Evolutionary conservation across 2,113 vertebrate species (phyloP).

Genomic region (Pituophis catenifer): DNA sequence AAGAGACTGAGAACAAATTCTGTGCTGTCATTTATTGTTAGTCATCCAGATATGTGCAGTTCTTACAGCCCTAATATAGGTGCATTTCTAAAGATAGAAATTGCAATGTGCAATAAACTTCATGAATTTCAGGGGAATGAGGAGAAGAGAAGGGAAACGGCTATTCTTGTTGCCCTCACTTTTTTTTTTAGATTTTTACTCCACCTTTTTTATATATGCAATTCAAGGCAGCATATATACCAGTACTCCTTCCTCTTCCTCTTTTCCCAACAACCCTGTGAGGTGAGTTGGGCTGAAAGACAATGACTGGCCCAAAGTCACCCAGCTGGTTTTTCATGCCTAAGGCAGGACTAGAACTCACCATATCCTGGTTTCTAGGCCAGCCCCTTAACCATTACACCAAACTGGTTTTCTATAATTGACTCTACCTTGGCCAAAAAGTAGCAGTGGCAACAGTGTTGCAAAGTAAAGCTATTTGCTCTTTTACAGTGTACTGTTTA

Average conservation of each 20-base stretch:
- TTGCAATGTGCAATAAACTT: neutral
- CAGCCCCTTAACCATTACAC: neutral
- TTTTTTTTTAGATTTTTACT: neutral
- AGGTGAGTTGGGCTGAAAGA: neutral
- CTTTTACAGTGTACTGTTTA: neutral
- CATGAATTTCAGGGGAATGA: neutral
- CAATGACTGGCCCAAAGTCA: neutral
- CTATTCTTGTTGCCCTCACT: neutral
- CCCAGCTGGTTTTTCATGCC: neutral
- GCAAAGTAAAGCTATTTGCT: neutral
- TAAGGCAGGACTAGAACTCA: neutral
- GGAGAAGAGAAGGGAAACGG: neutral
- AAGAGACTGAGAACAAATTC: neutral
- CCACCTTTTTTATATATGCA: neutral
- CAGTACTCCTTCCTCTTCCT: neutral
- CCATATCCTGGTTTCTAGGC: neutral
- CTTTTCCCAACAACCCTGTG: neutral
- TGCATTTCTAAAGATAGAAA: neutral
- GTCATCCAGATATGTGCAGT: neutral
- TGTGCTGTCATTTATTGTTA: neutral
- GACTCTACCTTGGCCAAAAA: neutral
- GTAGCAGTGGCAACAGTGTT: neutral
- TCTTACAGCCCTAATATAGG: neutral
- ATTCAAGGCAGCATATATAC: neutral
- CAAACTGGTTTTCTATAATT: neutral